Evolutionary conservation across 2,113 vertebrate genomes (phyloP), one percentile per base, ranked within the genome.

Genomic region (Lasiurus cinereus): DNA sequence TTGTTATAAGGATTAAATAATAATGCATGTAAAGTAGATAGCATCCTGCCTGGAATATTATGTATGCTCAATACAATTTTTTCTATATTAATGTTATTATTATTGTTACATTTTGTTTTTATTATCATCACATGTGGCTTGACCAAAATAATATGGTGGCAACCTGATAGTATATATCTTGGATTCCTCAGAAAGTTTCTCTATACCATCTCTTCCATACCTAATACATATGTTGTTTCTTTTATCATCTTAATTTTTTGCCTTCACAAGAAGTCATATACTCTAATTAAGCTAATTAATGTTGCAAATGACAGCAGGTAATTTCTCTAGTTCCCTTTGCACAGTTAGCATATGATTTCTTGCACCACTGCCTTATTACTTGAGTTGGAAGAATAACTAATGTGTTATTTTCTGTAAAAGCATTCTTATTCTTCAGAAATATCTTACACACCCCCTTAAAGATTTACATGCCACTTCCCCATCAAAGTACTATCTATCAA

Each of bases 201-300:
- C 16, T 67, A 8, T 59, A 11, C 27, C 24, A 46, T 9, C 7
- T 73, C 73, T 94, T 50, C 15, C 27, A 62, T 50, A 78, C 12
- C 27, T 27, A 36, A 15, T 33, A 0, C 33, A 33, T 80, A 39
- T 90, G 27, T 80, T 74, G 19, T 72, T 33, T 90, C 6, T 72
- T 43, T 80, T 24, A 64, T 76, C 52, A 78, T 78, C 86, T 87
- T 91, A 29, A 70, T 80, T 84, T 27, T n/a, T 82, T 73, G n/a
- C 27, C 6, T 62, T 59, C 3, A 59, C 14, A 82, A 43, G 78
- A 59, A 62, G 8, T 39, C 54, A 43, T 59, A 33, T 10, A 43
- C 59, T 43, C 13, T 82, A 43, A 59, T 82, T 82, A 82, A 82
- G 54, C 36, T 77, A 78, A n/a, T 4, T 86, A 29, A 29, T 36